Percentiles rank a stretch among this genome's conserved stretches.
Evolutionary conservation across 2,797 vertebrate genomes (phyloP).

Genomic region (Lacerta viridis): DNA sequence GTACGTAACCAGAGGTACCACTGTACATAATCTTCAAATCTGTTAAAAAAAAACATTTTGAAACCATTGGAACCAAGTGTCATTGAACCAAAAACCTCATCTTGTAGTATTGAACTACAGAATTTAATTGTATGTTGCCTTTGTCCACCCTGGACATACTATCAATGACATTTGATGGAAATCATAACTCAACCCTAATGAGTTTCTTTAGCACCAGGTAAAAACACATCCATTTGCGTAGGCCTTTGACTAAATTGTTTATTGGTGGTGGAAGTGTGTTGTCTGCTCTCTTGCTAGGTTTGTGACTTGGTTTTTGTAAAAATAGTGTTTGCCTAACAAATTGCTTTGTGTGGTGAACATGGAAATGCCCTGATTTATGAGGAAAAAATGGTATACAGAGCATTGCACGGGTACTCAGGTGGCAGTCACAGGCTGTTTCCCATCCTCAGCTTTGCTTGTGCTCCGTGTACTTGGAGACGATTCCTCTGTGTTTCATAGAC

Average conservation of each 20-base stretch:
- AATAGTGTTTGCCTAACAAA: constrained; percentile 58
- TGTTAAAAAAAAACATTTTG: neutral
- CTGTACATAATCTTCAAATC: no score
- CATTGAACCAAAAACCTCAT: no score
- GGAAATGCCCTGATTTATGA: constrained; percentile 58
- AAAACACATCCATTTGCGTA: no score
- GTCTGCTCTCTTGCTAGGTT: no score
- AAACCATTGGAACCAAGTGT: neutral
- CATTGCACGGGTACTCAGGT: constrained; percentile 25
- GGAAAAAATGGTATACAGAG: constrained; percentile 20
- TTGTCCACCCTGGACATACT: neutral
- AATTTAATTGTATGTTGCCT: neutral
- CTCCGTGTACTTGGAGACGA: neutral
- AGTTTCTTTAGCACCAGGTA: no score
- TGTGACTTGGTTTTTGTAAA: neutral
- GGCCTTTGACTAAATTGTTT: no score
- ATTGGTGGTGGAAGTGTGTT: no score
- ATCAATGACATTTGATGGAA: neutral
- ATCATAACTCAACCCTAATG: neutral
- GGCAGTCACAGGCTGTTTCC: neutral
- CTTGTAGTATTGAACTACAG: neutral
- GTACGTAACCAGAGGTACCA: no score
- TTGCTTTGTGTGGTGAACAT: neutral
- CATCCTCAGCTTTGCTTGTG: neutral
- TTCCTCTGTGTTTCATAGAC: neutral